Base-by-base conservation (phyloP, 2,113 vertebrate genomes). In the Toxotes chatareus region DNA sequence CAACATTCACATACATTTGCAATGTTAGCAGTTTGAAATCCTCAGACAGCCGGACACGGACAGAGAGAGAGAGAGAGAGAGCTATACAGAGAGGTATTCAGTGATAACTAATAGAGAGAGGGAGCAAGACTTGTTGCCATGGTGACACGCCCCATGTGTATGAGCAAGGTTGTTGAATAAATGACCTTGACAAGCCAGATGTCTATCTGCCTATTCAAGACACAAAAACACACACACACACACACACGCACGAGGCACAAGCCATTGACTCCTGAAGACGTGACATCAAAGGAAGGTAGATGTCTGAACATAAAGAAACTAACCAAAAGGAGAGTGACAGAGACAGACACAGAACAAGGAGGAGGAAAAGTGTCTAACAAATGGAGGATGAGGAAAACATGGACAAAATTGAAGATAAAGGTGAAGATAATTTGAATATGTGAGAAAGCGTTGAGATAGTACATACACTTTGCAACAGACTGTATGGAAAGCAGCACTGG, bases 171-270 rank as follows among this genome's bases (percentile, higher is more conserved):
- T 90, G 86, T 89, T 90, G 88, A 93, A 93, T 93, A 91, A 91
- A 93, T 93, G 91, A 93, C 92, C 93, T 92, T 91, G 92, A 88
- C 86, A 87, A 90, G 79, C 83, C 87, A 91, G 91, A 91, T 93
- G 87, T 89, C 87, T 92, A 65, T 90, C 86, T 73, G 74, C 73
- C 61, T 81, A 84, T 91, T 85, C 75, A 80, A 81, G 21, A 64
- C 40, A 62, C 51, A 82, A 38, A 47, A 67, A 61, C 73, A 62
- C 46, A 68, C 66, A 75, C 71, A 65, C 74, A 63, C 63, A 69
- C 59, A 51, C 31, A 57, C 62, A 3, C 6, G 4, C 7, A 1
- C 61, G 5, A 86, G 3, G 21, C 19, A 5, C 49, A 57, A 49
- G 10, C 7, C 61, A 56, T n/a, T 42, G 69, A 72, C 55, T 69